Conservation (phyloP, 2,797 vertebrate species). For the Halcyon chelicuti region DNA sequence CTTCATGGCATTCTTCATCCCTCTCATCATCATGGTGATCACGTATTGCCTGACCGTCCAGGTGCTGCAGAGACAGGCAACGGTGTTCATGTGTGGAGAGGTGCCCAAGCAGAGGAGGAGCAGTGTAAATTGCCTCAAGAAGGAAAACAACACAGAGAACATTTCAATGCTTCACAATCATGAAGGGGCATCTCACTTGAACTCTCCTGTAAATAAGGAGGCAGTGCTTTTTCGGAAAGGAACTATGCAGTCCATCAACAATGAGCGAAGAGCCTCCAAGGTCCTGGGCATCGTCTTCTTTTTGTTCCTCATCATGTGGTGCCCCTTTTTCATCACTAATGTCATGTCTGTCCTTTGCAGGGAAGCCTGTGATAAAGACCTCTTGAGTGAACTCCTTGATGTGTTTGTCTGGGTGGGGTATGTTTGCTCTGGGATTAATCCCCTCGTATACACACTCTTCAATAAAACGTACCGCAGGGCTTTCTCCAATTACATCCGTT, state of each 20-base stretch:
- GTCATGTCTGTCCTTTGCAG: slow-evolving; percentile 93
- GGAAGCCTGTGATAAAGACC: slow-evolving; percentile 86
- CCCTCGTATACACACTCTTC: slow-evolving; percentile 97
- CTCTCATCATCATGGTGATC: slow-evolving; percentile 97
- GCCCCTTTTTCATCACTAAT: slow-evolving; percentile 98
- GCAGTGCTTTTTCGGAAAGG: slow-evolving; percentile 86
- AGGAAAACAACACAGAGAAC: slow-evolving; percentile 79
- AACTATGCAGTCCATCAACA: slow-evolving; percentile 99
- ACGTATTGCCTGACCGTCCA: slow-evolving; percentile 94
- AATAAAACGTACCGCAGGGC: slow-evolving; percentile 96
- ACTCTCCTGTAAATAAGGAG: slow-evolving; percentile 86
- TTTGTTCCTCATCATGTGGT: slow-evolving; percentile 99
- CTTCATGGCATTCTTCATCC: slow-evolving; percentile 98
- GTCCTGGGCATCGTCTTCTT: slow-evolving; percentile 98
- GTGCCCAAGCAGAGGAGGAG: slow-evolving; percentile 83
- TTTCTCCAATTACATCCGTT: slow-evolving; percentile 95
- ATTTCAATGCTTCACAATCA: slow-evolving; percentile 87
- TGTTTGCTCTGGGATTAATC: slow-evolving; percentile 96
- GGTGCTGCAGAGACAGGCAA: slow-evolving; percentile 93
- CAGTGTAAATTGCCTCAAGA: slow-evolving; percentile 86
- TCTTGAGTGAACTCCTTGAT: slow-evolving; percentile 91
- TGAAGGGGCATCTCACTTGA: slow-evolving; percentile 86
- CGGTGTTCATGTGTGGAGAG: slow-evolving; percentile 88
- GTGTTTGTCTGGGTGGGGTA: slow-evolving; percentile 99
- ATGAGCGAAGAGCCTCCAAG: slow-evolving; percentile 94